A percentile compares a stretch with the other conserved stretches of the same genome.
Evolutionary conservation across 2,113 vertebrate species (phyloP).

Genomic region (Maccullochella peelii): DNA sequence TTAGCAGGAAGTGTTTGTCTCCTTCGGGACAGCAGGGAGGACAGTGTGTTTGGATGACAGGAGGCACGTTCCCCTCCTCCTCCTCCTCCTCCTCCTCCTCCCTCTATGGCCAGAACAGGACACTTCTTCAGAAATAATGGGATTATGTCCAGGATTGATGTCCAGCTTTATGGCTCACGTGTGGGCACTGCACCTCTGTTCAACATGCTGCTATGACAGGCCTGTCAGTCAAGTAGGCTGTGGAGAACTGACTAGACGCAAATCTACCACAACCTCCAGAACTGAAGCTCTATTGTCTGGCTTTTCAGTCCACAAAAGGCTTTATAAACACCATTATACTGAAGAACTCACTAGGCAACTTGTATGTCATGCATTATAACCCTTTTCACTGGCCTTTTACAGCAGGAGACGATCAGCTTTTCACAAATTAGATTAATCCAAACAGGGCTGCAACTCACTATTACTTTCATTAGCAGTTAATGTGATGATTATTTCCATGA

Average conservation of each 20-base stretch:
- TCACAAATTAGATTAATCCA: neutral
- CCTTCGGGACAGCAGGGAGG: slow-evolving; percentile 42
- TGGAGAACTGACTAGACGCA: slow-evolving; percentile 54
- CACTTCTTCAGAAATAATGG: slow-evolving; percentile 72
- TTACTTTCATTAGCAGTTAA: neutral
- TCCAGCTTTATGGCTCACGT: slow-evolving; percentile 68
- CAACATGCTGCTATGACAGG: slow-evolving; percentile 44
- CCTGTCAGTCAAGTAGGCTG: slow-evolving; percentile 42
- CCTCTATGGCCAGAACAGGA: slow-evolving; percentile 44
- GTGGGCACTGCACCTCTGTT: slow-evolving; percentile 52
- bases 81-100: neutral
- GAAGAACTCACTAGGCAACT: slow-evolving; percentile 59
- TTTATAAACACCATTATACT: slow-evolving; percentile 61
- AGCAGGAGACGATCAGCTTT: slow-evolving; percentile 16
- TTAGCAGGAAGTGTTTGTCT: slow-evolving; percentile 51
- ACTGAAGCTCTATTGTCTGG: slow-evolving; percentile 60
- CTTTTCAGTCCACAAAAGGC: slow-evolving; percentile 41
- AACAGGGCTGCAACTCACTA: neutral
- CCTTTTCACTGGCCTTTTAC: slow-evolving; percentile 2
- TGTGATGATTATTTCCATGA: neutral
- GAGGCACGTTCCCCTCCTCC: slow-evolving; percentile 28
- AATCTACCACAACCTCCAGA: slow-evolving; percentile 52
- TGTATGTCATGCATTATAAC: slow-evolving; percentile 32
- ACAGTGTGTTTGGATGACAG: slow-evolving; percentile 52
- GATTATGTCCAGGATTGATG: slow-evolving; percentile 74